Conservation (phyloP, 2,888 invertebrate species). For the Macaria liturata region DNA sequence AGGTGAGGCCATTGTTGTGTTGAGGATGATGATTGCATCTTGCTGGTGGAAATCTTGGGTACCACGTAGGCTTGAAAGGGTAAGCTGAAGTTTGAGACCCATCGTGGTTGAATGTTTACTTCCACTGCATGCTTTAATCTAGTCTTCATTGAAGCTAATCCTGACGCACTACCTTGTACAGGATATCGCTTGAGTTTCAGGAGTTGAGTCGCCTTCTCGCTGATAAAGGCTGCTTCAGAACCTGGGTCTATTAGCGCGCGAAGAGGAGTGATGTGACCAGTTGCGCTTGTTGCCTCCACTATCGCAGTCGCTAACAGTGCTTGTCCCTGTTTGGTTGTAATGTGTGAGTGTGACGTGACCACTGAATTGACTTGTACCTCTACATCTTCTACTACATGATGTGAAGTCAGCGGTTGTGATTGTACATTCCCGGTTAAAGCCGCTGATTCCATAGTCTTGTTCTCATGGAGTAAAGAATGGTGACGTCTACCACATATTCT, state of each 20-base stretch:
- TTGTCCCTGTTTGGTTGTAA: slow-evolving; percentile 12
- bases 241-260: slow-evolving; percentile 37
- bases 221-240: slow-evolving; percentile 34
- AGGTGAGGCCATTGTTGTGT: slow-evolving; percentile 9
- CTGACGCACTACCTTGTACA: slow-evolving; percentile 12
- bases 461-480: no score
- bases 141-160: slow-evolving; percentile 31
- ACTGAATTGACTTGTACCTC: slow-evolving; percentile 17
- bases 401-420: slow-evolving; percentile 6
- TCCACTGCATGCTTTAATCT: slow-evolving; percentile 29
- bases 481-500: slow-evolving; percentile 34
- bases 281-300: slow-evolving; percentile 25
- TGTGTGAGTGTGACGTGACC: slow-evolving; percentile 20
- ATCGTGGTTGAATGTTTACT: slow-evolving; percentile 25
- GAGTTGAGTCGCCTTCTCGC: slow-evolving; percentile 29
- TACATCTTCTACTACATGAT: slow-evolving; percentile 14
- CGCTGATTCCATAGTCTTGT: neutral
- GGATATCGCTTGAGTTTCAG: slow-evolving; percentile 17
- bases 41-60: neutral
- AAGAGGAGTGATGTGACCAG: slow-evolving; percentile 26
- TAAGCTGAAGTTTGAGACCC: slow-evolving; percentile 13
- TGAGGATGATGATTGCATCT: neutral
- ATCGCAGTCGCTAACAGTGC: slow-evolving; percentile 37
- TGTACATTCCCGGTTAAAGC: neutral
- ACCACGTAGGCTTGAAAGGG: slow-evolving; percentile 29